Evolutionary conservation across 92 coral and sea anemone genomes (phyloP), one percentile per base, ranked within the genome.

Genomic region (Palythoa grandiflora): DNA sequence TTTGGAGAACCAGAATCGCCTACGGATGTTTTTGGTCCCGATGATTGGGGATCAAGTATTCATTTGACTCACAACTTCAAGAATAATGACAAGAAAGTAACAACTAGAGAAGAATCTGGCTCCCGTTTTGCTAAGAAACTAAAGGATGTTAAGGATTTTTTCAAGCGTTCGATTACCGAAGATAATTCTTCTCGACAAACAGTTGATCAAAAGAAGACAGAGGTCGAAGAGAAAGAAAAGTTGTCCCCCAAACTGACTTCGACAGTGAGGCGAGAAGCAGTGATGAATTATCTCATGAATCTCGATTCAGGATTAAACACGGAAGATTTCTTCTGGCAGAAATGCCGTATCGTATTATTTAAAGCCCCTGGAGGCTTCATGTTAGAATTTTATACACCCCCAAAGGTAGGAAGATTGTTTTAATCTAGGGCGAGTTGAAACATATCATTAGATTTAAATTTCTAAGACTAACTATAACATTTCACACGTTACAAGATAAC

Each of bases 291-390:
- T 88, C 93, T 97, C 3, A 96, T 97, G 93, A 97, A 97, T 71
- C 83, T 97, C 74, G 99, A 97, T 51, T 92, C 95, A 15, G 98
- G 99, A 14, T 95, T 94, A 50, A 95, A 97, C 85, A 90, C 98
- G 39, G 99, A 97, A 85, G 99, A 97, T 79, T 97, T 93, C 84
- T 97, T 97, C 77, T 97, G 99, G 99, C 99, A 97, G 88, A 97
- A 97, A 89, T 97, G 98, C 47, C 94, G 99, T 16, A 93, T 97
- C 51, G 94, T 97, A 38, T 74, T 97, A 51, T 90, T 96, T 75
- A 97, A 97, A 84, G 99, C 99, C 0, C 99, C 99, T 12, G 99
- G 99, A 38, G 99, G 99, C 44, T 97, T 68, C 65, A 97, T 97
- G 99, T 63, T 97, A 60, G 99, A 97, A 80, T 97, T 97, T 53